Evolutionary conservation across 2,113 vertebrate species (phyloP).

Genomic region (Phaethornis superciliosus): DNA sequence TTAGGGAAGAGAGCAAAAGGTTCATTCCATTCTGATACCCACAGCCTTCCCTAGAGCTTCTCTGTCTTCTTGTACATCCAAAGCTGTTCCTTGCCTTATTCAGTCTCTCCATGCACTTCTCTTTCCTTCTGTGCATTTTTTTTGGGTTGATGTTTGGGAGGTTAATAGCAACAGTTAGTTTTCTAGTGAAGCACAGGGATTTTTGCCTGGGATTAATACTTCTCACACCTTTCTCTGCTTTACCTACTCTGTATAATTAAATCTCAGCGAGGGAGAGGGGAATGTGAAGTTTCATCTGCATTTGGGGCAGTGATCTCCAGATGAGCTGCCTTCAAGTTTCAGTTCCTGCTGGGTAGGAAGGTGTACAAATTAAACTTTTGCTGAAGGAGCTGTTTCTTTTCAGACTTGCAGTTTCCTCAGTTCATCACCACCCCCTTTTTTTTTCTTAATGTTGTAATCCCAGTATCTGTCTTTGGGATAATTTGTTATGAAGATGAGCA

Average conservation of each 20-base stretch:
- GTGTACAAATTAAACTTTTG: not conserved
- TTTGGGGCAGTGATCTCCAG: not conserved
- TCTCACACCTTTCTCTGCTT: not conserved
- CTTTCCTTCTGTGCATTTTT: not conserved
- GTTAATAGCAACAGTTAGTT: not conserved
- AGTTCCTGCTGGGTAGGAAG: not conserved
- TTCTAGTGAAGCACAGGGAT: not conserved
- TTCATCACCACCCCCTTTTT: accelerated
- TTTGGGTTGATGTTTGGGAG: not conserved
- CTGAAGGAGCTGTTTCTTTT: not conserved
- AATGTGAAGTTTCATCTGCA: accelerated
- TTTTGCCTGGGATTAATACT: not conserved
- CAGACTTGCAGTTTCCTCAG: not conserved
- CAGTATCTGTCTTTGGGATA: accelerated
- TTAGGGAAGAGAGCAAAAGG: not conserved
- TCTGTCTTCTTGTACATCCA: not conserved
- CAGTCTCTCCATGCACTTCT: accelerated
- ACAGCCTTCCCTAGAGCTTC: not conserved
- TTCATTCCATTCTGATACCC: not conserved
- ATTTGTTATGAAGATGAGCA: not conserved
- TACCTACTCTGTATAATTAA: not conserved
- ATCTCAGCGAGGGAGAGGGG: not conserved
- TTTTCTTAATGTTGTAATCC: not conserved
- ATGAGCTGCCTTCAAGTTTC: not conserved
- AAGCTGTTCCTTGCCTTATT: not conserved